A percentile compares a stretch with the other conserved stretches of the same genome.
Conservation (phyloP, 2,888 invertebrate species). For the Agapostemon virescens region DNA sequence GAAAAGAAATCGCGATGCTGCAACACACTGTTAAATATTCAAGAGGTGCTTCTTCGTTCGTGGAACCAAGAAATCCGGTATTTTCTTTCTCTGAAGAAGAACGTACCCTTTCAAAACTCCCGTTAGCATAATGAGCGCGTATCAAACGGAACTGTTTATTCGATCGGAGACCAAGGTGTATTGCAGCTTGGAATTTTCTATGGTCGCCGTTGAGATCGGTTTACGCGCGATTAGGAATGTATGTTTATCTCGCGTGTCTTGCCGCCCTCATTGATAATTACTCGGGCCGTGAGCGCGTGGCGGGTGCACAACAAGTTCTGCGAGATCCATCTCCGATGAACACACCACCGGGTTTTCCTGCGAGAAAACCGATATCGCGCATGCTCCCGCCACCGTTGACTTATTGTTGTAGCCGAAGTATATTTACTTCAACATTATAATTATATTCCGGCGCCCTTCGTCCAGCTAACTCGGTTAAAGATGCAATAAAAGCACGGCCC, state of each 20-base stretch:
- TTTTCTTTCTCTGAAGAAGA: too few relatives aligned
- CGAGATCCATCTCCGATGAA: conserved; percentile 51
- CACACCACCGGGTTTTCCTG: conserved; percentile 32
- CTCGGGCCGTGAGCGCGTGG: conserved; percentile 24
- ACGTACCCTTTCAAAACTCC: conserved; percentile 60
- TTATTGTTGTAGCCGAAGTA: conserved; percentile 45
- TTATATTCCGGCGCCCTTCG: conserved; percentile 41
- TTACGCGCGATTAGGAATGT: not conserved
- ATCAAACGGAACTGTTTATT: not conserved
- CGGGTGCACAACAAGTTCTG: conserved; percentile 53
- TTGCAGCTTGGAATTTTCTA: not conserved
- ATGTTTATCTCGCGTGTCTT: conserved; percentile 13
- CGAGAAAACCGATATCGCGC: conserved; percentile 56
- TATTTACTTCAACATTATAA: conserved; percentile 54
- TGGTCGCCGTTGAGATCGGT: not conserved
- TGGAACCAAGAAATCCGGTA: not conserved
- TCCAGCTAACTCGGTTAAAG: conserved; percentile 31
- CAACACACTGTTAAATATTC: not conserved
- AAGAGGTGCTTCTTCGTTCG: not conserved
- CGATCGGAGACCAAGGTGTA: not conserved
- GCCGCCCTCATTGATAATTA: not conserved
- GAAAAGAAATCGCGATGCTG: not conserved
- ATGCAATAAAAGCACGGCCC: conserved; percentile 8
- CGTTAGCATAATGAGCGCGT: conserved; percentile 50
- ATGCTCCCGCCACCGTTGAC: conserved; percentile 47